Evolutionary conservation across 2,797 vertebrate species (phyloP).

Genomic region (Columba guinea): DNA sequence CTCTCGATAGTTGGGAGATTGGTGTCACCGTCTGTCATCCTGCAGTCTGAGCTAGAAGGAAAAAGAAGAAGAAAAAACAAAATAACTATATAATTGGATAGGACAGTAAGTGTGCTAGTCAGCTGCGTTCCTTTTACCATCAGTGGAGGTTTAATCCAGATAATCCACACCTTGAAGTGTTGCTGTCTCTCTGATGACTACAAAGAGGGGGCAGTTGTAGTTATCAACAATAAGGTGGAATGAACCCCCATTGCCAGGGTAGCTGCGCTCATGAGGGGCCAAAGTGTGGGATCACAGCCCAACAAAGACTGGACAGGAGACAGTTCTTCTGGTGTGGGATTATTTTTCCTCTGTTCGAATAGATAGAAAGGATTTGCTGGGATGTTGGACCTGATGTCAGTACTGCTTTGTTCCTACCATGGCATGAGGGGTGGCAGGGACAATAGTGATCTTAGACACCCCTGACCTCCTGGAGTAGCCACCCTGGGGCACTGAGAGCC

Average conservation of each 20-base stretch:
- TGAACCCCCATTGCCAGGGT: background rate
- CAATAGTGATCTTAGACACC: background rate
- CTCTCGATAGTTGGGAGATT: slow-evolving; percentile 72
- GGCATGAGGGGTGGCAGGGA: background rate
- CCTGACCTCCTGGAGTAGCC: background rate
- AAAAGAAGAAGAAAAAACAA: background rate
- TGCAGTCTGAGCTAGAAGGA: slow-evolving; percentile 64
- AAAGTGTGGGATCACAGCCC: background rate
- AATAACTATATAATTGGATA: background rate
- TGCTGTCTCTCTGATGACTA: background rate
- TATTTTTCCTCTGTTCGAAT: background rate
- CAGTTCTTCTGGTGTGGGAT: background rate
- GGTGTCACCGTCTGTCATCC: slow-evolving; percentile 76
- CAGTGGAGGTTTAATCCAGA: background rate
- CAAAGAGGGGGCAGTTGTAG: background rate
- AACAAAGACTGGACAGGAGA: background rate
- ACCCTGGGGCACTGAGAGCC: background rate
- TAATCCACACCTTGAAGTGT: background rate
- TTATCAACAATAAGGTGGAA: background rate
- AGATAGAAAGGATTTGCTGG: accelerated
- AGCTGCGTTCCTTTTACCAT: background rate
- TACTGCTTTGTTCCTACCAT: background rate
- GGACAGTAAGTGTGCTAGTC: background rate
- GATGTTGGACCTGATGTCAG: background rate
- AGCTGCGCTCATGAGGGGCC: background rate